Percentiles rank a stretch among this genome's conserved stretches.
phyloP scores from a whole-genome alignment of 1,140 invertebrate species.

The Aricia agestis region DNA sequence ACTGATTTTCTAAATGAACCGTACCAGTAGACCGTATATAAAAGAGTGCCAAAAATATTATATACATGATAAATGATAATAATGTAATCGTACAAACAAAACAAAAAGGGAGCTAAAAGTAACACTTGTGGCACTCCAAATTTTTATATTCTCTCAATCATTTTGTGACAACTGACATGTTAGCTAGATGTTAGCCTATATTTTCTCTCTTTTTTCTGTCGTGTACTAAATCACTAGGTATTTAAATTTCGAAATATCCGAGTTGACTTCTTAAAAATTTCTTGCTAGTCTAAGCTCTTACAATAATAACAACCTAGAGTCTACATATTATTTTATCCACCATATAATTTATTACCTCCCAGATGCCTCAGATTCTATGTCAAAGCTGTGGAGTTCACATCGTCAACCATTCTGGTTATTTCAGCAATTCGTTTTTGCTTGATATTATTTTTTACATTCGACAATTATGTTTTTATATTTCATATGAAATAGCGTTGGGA shows the following conservation, averaged over 20 bases:
- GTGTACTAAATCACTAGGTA: no score
- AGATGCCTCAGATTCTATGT: not conserved
- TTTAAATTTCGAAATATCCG: no score
- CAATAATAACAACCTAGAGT: not conserved
- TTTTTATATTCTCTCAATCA: not conserved
- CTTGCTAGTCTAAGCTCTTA: not conserved
- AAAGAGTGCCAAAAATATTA: no score
- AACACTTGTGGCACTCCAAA: not conserved
- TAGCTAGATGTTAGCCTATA: not conserved
- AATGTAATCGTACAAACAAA: not conserved
- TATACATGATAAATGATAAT: no score
- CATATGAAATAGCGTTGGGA: not conserved
- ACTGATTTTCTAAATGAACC: no score
- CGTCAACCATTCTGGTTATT: not conserved
- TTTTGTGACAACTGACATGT: no score
- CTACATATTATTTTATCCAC: not conserved
- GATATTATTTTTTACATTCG: not conserved
- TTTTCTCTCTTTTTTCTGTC: no score
- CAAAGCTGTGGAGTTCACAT: not conserved
- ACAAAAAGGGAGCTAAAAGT: not conserved
- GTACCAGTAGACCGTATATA: no score
- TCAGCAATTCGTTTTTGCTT: not conserved
- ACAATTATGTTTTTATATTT: not conserved
- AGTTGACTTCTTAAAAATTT: no score
- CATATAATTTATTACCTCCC: not conserved